Evolutionary conservation across 2,888 invertebrate genomes (phyloP).

Genomic region (Ophion ventricosus): DNA sequence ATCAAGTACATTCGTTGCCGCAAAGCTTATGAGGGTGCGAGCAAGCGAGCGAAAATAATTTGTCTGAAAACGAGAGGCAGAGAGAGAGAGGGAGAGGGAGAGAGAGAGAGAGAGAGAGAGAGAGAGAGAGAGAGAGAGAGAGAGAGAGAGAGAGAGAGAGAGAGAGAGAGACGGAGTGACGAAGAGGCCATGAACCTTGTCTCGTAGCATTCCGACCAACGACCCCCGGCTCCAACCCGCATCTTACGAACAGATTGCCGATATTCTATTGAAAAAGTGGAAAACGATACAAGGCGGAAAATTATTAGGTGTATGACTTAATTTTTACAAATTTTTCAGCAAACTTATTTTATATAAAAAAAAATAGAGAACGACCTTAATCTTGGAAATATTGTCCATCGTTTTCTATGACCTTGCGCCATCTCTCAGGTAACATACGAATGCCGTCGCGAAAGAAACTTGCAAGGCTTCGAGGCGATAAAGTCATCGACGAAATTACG

Average conservation of each 20-base stretch:
- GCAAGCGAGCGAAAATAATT: conserved; percentile 65
- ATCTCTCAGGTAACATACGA: no score
- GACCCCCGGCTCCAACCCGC: conserved; percentile 31
- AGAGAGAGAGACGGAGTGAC: no score
- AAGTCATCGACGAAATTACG: no score
- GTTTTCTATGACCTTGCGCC: no score
- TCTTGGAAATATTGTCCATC: no score
- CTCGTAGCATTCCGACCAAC: conserved; percentile 36
- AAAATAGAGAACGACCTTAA: no score
- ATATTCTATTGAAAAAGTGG: conserved; percentile 46
- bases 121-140: conserved; percentile 21
- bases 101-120: no score
- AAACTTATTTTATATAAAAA: no score
- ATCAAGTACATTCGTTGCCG: conserved; percentile 63
- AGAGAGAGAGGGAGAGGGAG: not conserved
- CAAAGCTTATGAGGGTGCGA: conserved; percentile 55
- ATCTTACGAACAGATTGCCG: conserved; percentile 21
- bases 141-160: conserved; percentile 4
- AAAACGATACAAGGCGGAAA: not conserved
- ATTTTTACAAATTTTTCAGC: no score
- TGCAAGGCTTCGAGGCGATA: no score
- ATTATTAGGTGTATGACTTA: no score
- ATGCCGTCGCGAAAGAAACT: no score
- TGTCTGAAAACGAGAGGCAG: conserved; percentile 13
- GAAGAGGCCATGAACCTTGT: conserved; percentile 35